Evolutionary conservation across 2,888 invertebrate genomes (phyloP).

Genomic region (Branchipolynoe longqiensis): DNA sequence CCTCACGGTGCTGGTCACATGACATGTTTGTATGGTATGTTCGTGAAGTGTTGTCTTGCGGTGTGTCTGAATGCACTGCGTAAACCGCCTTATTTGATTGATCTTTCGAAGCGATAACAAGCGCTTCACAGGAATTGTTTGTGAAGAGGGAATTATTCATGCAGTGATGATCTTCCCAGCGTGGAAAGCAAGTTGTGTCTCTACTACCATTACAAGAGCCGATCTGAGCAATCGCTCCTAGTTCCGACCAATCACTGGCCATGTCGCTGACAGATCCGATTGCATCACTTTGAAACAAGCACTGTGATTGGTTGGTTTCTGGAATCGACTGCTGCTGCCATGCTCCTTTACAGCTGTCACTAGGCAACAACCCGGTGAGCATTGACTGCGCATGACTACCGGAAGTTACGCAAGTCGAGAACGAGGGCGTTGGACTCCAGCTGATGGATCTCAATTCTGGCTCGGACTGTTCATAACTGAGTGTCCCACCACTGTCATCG

Average conservation of each 20-base stretch:
- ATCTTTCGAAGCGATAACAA: neutral
- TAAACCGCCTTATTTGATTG: too few relatives aligned
- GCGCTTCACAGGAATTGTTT: constrained; percentile 13
- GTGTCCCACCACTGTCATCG: neutral
- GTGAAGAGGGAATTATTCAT: too few relatives aligned
- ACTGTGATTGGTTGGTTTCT: neutral
- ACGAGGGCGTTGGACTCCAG: neutral
- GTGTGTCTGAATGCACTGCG: too few relatives aligned
- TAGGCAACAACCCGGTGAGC: too few relatives aligned
- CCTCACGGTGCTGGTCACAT: too few relatives aligned
- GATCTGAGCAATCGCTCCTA: neutral
- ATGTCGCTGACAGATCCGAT: neutral
- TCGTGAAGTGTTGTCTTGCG: too few relatives aligned
- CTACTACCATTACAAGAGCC: neutral
- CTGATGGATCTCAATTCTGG: neutral
- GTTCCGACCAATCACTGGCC: neutral
- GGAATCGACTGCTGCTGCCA: too few relatives aligned
- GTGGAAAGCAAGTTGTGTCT: neutral
- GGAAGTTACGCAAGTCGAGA: neutral
- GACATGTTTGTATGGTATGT: neutral
- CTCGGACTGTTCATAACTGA: constrained; percentile 10
- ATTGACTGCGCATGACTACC: too few relatives aligned
- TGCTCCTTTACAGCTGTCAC: too few relatives aligned
- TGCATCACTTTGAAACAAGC: neutral
- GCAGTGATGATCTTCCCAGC: neutral